Conservation (phyloP, 1,140 invertebrate genomes). For the Papilio helenus region DNA sequence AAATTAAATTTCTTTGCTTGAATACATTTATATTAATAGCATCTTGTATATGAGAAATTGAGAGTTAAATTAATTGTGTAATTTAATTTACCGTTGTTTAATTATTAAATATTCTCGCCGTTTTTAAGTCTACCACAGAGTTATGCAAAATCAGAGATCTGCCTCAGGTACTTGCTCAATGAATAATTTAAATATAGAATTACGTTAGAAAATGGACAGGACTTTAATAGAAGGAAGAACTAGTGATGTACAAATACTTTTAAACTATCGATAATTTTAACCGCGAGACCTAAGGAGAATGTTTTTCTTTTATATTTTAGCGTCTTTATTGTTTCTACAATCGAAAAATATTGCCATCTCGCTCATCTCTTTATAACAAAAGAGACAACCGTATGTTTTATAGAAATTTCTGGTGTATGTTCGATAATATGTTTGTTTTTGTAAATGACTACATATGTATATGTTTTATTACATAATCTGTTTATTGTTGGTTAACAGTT, state of each 20-base stretch:
- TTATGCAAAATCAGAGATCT: constrained; percentile 44
- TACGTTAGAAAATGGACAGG: constrained; percentile 49
- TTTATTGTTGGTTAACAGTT: background rate
- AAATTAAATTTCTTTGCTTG: no score
- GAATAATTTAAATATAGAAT: constrained; percentile 56
- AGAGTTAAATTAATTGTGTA: no score
- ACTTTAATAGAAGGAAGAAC: constrained; percentile 40
- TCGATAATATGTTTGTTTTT: background rate
- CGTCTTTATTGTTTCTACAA: no score
- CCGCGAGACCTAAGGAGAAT: background rate
- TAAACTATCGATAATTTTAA: constrained; percentile 1
- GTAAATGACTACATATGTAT: background rate
- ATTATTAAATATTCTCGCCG: background rate
- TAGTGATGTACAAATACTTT: constrained; percentile 27
- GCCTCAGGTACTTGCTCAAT: constrained; percentile 46
- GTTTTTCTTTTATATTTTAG: background rate
- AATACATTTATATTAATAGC: no score
- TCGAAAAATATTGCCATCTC: background rate
- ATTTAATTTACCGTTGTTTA: background rate
- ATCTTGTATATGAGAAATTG: no score
- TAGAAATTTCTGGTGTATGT: background rate
- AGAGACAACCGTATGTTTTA: no score
- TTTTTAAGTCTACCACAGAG: background rate
- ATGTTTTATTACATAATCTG: background rate
- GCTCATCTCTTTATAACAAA: no score